These are phyloP conservation scores for Nomada lathburiana DNA, from an alignment of 2,888 invertebrate genomes.

Conservation along the genomic window DNA sequence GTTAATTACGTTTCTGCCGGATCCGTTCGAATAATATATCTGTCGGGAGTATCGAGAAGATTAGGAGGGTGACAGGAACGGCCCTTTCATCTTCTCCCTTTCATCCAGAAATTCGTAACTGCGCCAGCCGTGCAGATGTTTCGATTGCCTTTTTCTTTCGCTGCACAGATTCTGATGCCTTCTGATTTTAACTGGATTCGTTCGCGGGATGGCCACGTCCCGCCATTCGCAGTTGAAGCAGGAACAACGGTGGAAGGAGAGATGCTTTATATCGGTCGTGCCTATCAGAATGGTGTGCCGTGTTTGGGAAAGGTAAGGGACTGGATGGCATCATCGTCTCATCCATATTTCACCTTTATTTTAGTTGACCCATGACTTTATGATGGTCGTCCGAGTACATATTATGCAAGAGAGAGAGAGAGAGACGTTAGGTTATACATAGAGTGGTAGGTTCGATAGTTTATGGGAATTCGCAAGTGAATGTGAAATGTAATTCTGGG, in stretches of 20 bases:
- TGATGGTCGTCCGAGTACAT: too few species aligned
- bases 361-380: too few species aligned
- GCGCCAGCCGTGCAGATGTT: background rate
- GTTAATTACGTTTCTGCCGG: constrained; percentile 38
- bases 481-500: too few species aligned
- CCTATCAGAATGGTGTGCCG: constrained; percentile 75
- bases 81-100: constrained; percentile 4
- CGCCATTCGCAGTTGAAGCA: constrained; percentile 81
- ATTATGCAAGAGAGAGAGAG: too few species aligned
- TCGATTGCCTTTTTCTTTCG: background rate
- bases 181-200: constrained; percentile 75
- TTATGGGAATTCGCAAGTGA: too few species aligned
- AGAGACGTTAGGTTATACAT: too few species aligned
- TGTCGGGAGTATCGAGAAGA: constrained; percentile 22
- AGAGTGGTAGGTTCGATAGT: too few species aligned
- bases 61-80: constrained; percentile 22
- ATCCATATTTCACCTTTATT: too few species aligned
- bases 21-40: constrained; percentile 49
- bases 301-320: constrained; percentile 80
- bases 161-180: constrained; percentile 74
- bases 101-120: constrained; percentile 2
- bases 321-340: too few species aligned
- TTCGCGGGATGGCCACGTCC: constrained; percentile 75
- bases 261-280: constrained; percentile 82
- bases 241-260: constrained; percentile 82